Percentiles rank a stretch among this genome's conserved stretches.
phyloP scores from a whole-genome alignment of 2,888 invertebrate genomes.

The Chalcis sispes region DNA sequence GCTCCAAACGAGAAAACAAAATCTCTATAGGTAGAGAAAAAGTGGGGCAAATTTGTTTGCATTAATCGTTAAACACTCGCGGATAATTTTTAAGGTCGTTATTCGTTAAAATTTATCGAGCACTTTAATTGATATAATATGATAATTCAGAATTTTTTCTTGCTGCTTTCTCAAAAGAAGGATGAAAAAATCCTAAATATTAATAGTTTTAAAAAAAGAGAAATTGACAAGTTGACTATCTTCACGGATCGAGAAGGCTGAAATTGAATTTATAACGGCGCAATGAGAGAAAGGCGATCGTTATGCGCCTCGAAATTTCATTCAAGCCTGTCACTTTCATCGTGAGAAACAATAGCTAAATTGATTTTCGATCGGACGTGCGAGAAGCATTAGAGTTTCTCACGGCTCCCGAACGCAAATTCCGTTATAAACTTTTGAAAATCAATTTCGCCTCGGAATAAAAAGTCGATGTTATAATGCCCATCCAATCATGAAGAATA shows the following conservation, averaged over 20 bases:
- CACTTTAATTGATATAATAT: slow-evolving; percentile 75
- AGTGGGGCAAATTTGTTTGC: slow-evolving; percentile 21
- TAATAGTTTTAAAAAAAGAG: not conserved
- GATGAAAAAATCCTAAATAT: not conserved
- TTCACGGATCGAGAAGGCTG: not conserved
- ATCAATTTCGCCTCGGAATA: slow-evolving; percentile 24
- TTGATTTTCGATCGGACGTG: slow-evolving; percentile 48
- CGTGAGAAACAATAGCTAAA: slow-evolving; percentile 54
- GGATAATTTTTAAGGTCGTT: slow-evolving; percentile 43
- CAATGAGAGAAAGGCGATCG: slow-evolving; percentile 46
- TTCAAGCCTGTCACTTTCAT: slow-evolving; percentile 48
- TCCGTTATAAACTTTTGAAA: slow-evolving; percentile 41
- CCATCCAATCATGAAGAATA: not conserved
- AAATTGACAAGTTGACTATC: slow-evolving; percentile 11
- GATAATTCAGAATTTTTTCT: slow-evolving; percentile 66
- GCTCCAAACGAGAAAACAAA: not conserved
- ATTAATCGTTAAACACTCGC: not conserved
- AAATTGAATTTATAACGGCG: slow-evolving; percentile 38
- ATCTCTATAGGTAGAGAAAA: not conserved
- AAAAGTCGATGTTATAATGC: slow-evolving; percentile 12
- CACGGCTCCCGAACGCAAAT: slow-evolving; percentile 43
- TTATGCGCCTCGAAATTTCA: slow-evolving; percentile 31
- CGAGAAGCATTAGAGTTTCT: slow-evolving; percentile 29
- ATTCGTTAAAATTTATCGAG: slow-evolving; percentile 73
- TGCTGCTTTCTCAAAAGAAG: not conserved